Conservation (phyloP, 2,113 vertebrate species). For the Odontesthes bonariensis region DNA sequence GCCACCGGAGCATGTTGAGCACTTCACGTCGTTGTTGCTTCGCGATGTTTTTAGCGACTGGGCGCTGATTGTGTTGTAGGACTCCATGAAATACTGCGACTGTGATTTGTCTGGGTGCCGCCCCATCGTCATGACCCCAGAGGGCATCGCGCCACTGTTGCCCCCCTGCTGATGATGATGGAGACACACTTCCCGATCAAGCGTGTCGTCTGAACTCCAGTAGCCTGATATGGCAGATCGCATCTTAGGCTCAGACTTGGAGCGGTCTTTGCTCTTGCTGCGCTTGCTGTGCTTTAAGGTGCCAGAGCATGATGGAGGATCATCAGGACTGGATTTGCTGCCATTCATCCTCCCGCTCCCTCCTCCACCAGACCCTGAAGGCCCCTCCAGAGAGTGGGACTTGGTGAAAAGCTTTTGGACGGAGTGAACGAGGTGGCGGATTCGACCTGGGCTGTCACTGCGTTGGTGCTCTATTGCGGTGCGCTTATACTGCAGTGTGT, state of each 20-base stretch:
- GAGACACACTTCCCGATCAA: conserved; percentile 86
- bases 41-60: conserved; percentile 94
- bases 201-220: conserved; percentile 95
- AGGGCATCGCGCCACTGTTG: conserved; percentile 71
- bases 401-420: conserved; percentile 95
- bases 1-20: conserved; percentile 79
- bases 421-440: conserved; percentile 95
- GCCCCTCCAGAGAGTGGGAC: conserved; percentile 89
- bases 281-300: conserved; percentile 86
- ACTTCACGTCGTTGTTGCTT: conserved; percentile 89
- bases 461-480: conserved; percentile 90
- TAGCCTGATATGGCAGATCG: conserved; percentile 93
- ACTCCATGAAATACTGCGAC: conserved; percentile 93
- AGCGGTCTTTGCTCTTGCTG: conserved; percentile 96
- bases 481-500: conserved; percentile 95
- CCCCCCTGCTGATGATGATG: conserved; percentile 81
- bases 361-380: conserved; percentile 69
- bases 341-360: conserved; percentile 81
- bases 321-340: conserved; percentile 76
- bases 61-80: conserved; percentile 95
- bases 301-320: conserved; percentile 77
- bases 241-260: conserved; percentile 92
- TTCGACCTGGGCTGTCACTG: conserved; percentile 94
- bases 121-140: conserved; percentile 95
- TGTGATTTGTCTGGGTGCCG: conserved; percentile 89